These are phyloP conservation scores for Resseliella maxima DNA, from an alignment of 2,888 invertebrate species.

Conservation along the genomic window DNA sequence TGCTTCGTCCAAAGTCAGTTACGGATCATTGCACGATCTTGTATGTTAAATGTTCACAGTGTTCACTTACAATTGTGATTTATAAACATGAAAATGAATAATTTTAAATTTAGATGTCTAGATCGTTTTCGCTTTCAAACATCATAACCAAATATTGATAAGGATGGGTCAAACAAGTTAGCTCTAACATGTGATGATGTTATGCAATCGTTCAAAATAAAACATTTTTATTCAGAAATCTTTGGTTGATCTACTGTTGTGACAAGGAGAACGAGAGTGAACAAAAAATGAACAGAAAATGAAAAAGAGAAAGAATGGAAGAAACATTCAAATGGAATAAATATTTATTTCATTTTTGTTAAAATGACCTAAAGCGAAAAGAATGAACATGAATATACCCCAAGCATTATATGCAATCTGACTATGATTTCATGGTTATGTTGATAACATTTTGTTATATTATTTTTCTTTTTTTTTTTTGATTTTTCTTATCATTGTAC, in stretches of 20 bases:
- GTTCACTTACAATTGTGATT: constrained; percentile 8
- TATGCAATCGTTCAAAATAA: not conserved
- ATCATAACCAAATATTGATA: not conserved
- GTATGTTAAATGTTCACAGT: constrained; percentile 37
- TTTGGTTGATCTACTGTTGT: not conserved
- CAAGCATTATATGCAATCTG: constrained; percentile 7
- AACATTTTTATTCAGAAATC: not conserved
- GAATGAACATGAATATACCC: not conserved
- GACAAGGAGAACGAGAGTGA: too few relatives aligned
- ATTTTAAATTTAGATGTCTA: not conserved
- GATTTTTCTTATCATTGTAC: not conserved
- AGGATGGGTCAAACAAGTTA: constrained; percentile 33
- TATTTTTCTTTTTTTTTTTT: not conserved
- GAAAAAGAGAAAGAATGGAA: not conserved
- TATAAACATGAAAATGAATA: not conserved
- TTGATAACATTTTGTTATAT: constrained; percentile 19
- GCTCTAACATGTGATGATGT: not conserved
- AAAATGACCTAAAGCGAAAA: not conserved
- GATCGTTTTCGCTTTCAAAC: constrained; percentile 37
- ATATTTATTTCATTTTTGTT: not conserved
- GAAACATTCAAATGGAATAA: too few relatives aligned
- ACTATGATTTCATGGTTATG: constrained; percentile 44
- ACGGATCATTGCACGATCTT: constrained; percentile 56
- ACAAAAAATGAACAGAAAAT: not conserved
- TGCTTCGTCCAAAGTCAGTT: not conserved